A percentile compares a stretch with the other conserved stretches of the same genome.
phyloP scores from a whole-genome alignment of 1,140 invertebrate genomes.

The Apis laboriosa region DNA sequence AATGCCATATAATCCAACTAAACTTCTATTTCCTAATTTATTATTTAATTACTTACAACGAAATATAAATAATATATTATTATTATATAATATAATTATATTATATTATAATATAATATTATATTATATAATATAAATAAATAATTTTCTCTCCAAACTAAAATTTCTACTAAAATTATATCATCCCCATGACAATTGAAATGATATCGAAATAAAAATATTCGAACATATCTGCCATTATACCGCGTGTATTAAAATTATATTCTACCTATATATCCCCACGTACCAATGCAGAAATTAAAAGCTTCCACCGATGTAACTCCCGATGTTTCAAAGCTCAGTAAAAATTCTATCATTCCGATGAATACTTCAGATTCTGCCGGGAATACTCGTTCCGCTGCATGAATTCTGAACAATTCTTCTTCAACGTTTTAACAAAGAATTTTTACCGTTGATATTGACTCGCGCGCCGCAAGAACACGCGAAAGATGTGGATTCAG shows the following conservation, averaged over 20 bases:
- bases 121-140: too few relatives aligned
- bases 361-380: slow-evolving; percentile 7
- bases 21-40: too few relatives aligned
- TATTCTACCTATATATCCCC: not conserved
- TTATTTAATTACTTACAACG: too few relatives aligned
- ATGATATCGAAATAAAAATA: too few relatives aligned
- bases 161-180: too few relatives aligned
- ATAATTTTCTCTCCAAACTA: too few relatives aligned
- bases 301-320: not conserved
- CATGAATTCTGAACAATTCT: not conserved
- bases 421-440: slow-evolving; percentile 7
- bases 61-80: too few relatives aligned
- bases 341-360: slow-evolving; percentile 22
- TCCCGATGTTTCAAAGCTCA: not conserved
- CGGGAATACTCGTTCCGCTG: not conserved
- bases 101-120: too few relatives aligned
- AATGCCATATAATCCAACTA: too few relatives aligned
- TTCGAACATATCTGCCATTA: too few relatives aligned
- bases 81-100: too few relatives aligned
- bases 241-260: not conserved
- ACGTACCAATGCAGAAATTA: slow-evolving; percentile 1
- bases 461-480: not conserved
- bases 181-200: not conserved
- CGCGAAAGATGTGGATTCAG: not conserved
- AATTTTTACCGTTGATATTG: slow-evolving; percentile 7